Evolutionary conservation across 2,888 invertebrate species (phyloP).

Genomic region (Trissolcus japonicus): DNA sequence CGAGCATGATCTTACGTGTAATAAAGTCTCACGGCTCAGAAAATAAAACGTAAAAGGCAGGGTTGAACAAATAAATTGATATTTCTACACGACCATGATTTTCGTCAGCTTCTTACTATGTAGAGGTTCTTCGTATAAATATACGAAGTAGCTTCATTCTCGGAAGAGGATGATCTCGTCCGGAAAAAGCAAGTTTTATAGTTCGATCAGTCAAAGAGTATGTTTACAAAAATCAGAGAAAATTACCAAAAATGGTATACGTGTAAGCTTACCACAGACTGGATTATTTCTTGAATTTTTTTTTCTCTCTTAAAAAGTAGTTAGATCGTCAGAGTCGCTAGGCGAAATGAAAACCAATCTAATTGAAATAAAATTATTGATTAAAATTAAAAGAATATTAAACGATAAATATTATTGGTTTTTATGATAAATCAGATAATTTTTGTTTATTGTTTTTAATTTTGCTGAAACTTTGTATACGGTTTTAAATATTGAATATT

Average conservation of each 20-base stretch:
- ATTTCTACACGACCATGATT: constrained; percentile 57
- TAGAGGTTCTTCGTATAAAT: constrained; percentile 45
- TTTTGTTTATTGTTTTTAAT: too few relatives aligned
- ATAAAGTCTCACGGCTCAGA: constrained; percentile 58
- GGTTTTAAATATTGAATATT: too few relatives aligned
- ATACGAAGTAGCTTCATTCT: constrained; percentile 40
- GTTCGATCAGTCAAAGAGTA: constrained; percentile 30
- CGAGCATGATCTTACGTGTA: constrained; percentile 69
- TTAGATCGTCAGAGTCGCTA: too few relatives aligned
- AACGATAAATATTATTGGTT: too few relatives aligned
- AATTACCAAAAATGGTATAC: constrained; percentile 10
- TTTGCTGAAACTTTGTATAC: too few relatives aligned
- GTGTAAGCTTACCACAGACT: too few relatives aligned
- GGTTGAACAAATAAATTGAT: constrained; percentile 63
- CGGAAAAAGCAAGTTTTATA: constrained; percentile 14
- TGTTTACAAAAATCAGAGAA: constrained; percentile 46
- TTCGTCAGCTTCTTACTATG: constrained; percentile 35
- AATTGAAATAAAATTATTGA: too few relatives aligned
- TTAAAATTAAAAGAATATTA: too few relatives aligned
- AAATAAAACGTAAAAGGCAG: constrained; percentile 64
- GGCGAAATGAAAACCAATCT: too few relatives aligned
- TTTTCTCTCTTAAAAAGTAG: too few relatives aligned
- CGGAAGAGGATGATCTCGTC: constrained; percentile 48
- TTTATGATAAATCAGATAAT: too few relatives aligned
- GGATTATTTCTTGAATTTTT: too few relatives aligned